phyloP scores from a whole-genome alignment of 2,797 vertebrate species.

The Denticeps clupeoides region DNA sequence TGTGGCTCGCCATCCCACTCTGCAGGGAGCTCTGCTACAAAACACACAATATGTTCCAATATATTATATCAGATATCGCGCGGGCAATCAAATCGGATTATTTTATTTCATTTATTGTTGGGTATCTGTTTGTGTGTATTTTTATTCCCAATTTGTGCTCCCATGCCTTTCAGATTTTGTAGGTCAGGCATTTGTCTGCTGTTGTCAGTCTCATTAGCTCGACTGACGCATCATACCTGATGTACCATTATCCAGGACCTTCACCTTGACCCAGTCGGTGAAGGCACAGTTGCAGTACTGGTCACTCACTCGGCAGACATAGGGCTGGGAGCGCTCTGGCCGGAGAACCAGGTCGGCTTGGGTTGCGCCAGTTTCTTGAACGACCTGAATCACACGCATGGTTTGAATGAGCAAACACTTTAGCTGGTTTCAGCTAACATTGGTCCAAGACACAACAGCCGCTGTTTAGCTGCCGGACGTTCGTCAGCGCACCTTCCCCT shows the following conservation, averaged over 20 bases:
- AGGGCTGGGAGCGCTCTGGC: constrained; percentile 51
- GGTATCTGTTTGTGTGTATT: too few relatives aligned
- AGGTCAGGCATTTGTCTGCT: too few relatives aligned
- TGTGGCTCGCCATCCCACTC: constrained; percentile 68
- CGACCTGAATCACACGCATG: neutral
- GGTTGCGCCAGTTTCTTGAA: constrained; percentile 55
- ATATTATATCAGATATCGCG: neutral
- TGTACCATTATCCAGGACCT: constrained; percentile 53
- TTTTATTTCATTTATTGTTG: too few relatives aligned
- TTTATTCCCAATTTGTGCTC: too few relatives aligned
- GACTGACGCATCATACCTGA: constrained; percentile 39
- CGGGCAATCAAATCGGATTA: too few relatives aligned
- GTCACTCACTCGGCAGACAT: constrained; percentile 68
- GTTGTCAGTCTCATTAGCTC: neutral
- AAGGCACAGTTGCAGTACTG: constrained; percentile 50
- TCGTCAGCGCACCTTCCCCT: constrained; percentile 61
- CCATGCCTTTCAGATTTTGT: too few relatives aligned
- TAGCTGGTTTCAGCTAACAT: too few relatives aligned
- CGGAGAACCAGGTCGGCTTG: constrained; percentile 52
- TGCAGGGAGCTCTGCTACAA: constrained; percentile 43
- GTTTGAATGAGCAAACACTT: too few relatives aligned
- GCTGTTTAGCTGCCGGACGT: too few relatives aligned
- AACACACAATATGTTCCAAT: neutral
- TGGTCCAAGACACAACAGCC: too few relatives aligned
- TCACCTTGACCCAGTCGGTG: constrained; percentile 72